These are phyloP conservation scores for Anguilla anguilla DNA, from an alignment of 2,797 vertebrate species.

Conservation along the genomic window DNA sequence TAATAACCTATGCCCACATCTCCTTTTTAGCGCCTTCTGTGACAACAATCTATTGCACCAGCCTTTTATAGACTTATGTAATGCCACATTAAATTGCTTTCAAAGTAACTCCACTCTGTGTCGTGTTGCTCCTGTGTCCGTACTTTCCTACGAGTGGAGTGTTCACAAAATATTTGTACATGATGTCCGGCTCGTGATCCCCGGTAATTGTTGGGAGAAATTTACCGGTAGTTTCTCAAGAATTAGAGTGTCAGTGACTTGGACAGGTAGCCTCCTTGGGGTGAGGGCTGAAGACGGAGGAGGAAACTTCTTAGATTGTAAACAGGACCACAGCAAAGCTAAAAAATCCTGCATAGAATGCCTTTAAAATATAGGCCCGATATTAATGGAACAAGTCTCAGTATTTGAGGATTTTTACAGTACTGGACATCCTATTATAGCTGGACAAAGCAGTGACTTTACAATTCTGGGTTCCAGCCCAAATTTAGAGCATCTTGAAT, in stretches of 20 bases:
- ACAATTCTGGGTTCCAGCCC: not conserved
- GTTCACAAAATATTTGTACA: not conserved
- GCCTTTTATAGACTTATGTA: conserved; percentile 68
- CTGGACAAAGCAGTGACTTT: not conserved
- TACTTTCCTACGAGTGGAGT: not conserved
- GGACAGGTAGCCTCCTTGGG: too few relatives aligned
- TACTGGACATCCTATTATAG: not conserved
- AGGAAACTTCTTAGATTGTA: too few relatives aligned
- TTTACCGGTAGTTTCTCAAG: too few relatives aligned
- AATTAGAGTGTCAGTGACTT: too few relatives aligned
- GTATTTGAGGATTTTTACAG: not conserved
- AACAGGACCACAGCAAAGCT: too few relatives aligned
- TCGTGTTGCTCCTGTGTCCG: conserved; percentile 1
- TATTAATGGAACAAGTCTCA: not conserved
- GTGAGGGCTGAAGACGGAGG: too few relatives aligned
- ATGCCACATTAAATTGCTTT: conserved; percentile 66
- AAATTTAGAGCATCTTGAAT: not conserved
- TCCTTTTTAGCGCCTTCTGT: conserved; percentile 55
- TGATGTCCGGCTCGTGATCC: too few relatives aligned
- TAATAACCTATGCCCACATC: conserved; percentile 55
- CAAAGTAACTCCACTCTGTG: conserved; percentile 43
- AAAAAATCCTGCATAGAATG: too few relatives aligned
- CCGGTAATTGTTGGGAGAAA: too few relatives aligned
- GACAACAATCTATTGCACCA: conserved; percentile 51
- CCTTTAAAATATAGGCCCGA: not conserved